Evolutionary conservation across 2,797 vertebrate species (phyloP).

Genomic region (Urocyon cinereoargenteus): DNA sequence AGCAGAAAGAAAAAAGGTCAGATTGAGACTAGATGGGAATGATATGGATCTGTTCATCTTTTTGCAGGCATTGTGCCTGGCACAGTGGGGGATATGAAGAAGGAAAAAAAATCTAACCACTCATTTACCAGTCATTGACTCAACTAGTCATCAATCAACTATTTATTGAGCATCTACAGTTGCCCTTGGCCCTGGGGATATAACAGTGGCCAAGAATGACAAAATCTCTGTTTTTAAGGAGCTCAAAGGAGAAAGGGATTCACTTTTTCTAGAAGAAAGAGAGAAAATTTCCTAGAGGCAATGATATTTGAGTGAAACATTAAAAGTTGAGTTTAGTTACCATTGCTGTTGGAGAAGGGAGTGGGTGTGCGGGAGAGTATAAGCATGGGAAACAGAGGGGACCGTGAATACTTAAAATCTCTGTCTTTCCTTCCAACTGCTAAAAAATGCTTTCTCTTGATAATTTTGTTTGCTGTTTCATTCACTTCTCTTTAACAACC

Average conservation of each 20-base stretch:
- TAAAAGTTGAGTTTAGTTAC: constrained; percentile 25
- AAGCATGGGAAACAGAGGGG: background rate
- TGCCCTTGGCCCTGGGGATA: background rate
- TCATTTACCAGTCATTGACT: background rate
- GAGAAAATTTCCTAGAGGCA: background rate
- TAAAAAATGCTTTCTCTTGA: constrained; percentile 6
- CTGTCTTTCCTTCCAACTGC: constrained; percentile 32
- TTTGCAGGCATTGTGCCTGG: constrained; percentile 14
- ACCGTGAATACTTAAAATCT: background rate
- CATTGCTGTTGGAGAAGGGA: background rate
- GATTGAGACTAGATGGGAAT: background rate
- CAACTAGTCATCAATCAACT: constrained; percentile 16
- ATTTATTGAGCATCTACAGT: constrained; percentile 19
- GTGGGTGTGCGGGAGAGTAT: background rate
- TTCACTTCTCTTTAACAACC: background rate
- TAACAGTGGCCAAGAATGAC: background rate
- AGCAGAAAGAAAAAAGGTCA: background rate
- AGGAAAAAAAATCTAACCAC: background rate
- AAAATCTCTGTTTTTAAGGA: constrained; percentile 12
- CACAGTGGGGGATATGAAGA: background rate
- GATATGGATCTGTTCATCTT: background rate
- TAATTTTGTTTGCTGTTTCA: constrained; percentile 4
- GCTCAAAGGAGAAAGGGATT: background rate
- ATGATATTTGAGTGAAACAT: constrained; percentile 8
- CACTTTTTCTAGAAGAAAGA: background rate